Evolutionary conservation across 2,797 vertebrate genomes (phyloP).

Genomic region (Eulemur albifrons): DNA sequence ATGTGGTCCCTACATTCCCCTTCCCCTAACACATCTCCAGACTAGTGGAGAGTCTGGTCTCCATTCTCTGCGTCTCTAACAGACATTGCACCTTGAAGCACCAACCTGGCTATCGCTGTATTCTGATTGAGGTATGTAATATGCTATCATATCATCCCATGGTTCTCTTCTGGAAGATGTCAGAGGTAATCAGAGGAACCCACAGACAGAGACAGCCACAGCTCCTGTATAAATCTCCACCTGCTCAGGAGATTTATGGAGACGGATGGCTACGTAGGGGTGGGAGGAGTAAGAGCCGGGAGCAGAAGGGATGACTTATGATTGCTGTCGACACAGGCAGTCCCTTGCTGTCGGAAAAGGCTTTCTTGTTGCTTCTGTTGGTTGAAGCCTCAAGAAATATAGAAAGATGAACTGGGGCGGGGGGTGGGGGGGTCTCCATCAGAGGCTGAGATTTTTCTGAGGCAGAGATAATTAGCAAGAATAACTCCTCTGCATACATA

Average conservation of each 20-base stretch:
- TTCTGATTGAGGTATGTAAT: background rate
- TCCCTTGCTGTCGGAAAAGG: slow-evolving; percentile 28
- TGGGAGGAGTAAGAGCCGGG: background rate
- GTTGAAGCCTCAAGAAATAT: slow-evolving; percentile 26
- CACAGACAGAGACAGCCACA: background rate
- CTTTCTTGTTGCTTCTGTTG: slow-evolving; percentile 8
- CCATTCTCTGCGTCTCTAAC: background rate
- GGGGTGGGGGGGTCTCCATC: background rate
- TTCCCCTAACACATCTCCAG: background rate
- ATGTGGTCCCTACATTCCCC: background rate
- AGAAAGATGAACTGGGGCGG: slow-evolving; percentile 44
- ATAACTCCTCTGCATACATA: background rate
- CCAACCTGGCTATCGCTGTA: background rate
- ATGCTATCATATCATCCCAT: background rate
- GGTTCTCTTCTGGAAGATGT: background rate
- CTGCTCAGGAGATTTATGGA: slow-evolving; percentile 17
- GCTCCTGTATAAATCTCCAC: background rate
- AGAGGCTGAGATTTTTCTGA: background rate
- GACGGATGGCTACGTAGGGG: background rate
- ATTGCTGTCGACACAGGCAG: slow-evolving; percentile 30
- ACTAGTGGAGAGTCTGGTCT: background rate
- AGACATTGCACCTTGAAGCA: background rate
- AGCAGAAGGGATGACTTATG: slow-evolving; percentile 45
- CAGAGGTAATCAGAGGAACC: background rate
- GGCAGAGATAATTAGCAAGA: background rate